A percentile compares a stretch with the other conserved stretches of the same genome.
These are phyloP conservation scores for Fregata magnificens DNA, from an alignment of 2,113 vertebrate species.

Conservation along the genomic window DNA sequence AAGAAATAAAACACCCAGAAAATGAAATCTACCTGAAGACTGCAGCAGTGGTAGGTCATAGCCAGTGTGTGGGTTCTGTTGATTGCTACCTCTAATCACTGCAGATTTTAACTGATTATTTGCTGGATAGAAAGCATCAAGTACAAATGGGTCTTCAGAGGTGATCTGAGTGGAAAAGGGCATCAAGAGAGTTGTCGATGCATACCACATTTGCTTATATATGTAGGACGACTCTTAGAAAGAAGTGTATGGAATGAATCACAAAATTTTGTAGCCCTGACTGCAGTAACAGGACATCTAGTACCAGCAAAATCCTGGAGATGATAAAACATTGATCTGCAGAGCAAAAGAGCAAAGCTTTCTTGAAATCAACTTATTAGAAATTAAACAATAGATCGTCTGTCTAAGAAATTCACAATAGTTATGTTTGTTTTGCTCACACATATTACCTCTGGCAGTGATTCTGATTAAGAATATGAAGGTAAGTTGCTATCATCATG, in stretches of 20 bases:
- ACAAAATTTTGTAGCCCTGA: not conserved
- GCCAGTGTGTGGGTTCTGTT: not conserved
- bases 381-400: not conserved
- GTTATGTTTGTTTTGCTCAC: not conserved
- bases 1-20: not conserved
- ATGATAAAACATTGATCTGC: not conserved
- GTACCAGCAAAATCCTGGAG: not conserved
- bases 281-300: not conserved
- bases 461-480: not conserved
- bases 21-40: not conserved
- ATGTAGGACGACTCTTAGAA: not conserved
- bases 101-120: not conserved
- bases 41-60: not conserved
- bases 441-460: not conserved
- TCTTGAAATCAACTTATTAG: not conserved
- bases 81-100: not conserved
- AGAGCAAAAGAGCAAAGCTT: not conserved
- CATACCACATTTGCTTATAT: not conserved
- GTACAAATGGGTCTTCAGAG: not conserved
- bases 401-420: not conserved
- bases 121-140: not conserved
- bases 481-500: not conserved
- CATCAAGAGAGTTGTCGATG: not conserved
- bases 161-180: not conserved
- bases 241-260: not conserved